Percentiles rank a stretch among this genome's conserved stretches.
Evolutionary conservation across 2,888 invertebrate species (phyloP).

Genomic region (Eueremaeus valkanovi): DNA sequence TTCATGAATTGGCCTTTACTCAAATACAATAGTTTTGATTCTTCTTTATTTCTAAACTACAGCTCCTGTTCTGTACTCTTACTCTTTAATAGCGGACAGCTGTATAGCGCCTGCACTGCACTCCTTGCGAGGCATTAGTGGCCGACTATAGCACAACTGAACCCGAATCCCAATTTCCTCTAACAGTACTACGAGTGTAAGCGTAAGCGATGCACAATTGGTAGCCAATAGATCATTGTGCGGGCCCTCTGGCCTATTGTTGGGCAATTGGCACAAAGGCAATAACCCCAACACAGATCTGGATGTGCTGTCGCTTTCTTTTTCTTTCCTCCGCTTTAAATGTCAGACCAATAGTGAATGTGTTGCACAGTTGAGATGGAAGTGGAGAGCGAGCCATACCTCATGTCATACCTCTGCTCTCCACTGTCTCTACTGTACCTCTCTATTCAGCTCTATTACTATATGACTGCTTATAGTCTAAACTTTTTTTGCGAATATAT

Average conservation of each 20-base stretch:
- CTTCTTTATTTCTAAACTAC: background rate
- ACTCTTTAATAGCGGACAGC: background rate
- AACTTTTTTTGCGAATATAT: background rate
- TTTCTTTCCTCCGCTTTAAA: constrained; percentile 10
- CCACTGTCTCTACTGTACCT: background rate
- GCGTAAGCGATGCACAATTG: background rate
- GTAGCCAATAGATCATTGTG: constrained; percentile 15
- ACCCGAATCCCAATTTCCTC: background rate
- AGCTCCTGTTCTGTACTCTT: background rate
- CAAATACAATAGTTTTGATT: background rate
- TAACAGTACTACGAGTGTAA: constrained; percentile 6
- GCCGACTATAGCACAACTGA: constrained; percentile 1
- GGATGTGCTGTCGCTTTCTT: constrained; percentile 17
- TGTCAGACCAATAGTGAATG: background rate
- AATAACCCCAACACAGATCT: constrained; percentile 22
- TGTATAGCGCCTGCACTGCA: background rate
- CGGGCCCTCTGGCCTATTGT: constrained; percentile 28
- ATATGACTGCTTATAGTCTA: no score
- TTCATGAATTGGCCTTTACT: background rate
- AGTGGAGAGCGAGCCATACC: background rate
- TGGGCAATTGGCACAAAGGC: constrained; percentile 8
- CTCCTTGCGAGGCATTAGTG: background rate
- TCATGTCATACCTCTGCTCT: background rate
- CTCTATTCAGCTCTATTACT: no score
- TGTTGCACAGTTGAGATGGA: background rate